A percentile compares a stretch with the other conserved stretches of the same genome.
Conservation (phyloP, 2,797 vertebrate genomes). For the Onychomys torridus region DNA sequence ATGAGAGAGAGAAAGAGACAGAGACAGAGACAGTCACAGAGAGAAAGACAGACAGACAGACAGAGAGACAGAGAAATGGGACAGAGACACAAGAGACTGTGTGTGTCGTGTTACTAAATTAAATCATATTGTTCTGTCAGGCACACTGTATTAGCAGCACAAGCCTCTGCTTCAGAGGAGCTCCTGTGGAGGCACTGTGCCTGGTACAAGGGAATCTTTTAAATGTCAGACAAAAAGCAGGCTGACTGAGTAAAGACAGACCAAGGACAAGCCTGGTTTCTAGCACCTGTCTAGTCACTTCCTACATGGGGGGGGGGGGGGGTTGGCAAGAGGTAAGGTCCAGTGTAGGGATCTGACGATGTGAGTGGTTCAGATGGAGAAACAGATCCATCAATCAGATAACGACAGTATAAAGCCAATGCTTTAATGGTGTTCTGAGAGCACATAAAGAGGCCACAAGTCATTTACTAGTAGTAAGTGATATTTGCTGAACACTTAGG, state of each 20-base stretch:
- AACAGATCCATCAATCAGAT: not conserved
- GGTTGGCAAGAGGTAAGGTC: not conserved
- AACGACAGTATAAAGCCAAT: slow-evolving; percentile 29
- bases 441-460: slow-evolving; percentile 12
- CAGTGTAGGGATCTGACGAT: not conserved
- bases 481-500: not conserved
- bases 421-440: slow-evolving; percentile 17
- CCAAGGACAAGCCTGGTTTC: not conserved
- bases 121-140: not conserved
- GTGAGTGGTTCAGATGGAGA: not conserved
- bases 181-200: not conserved
- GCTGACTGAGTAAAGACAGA: not conserved
- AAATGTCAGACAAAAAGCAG: not conserved
- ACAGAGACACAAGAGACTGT: not conserved
- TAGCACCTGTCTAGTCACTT: not conserved
- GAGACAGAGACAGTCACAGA: not conserved
- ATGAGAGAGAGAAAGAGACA: not conserved
- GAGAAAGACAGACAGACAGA: not conserved
- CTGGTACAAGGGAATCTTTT: not conserved
- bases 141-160: not conserved
- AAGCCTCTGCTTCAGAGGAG: not conserved
- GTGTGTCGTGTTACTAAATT: not conserved
- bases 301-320: too few species aligned
- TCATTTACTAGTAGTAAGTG: not conserved
- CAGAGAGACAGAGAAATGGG: not conserved